Evolutionary conservation across 2,888 invertebrate species (phyloP).

Genomic region (Ectemnius continuus): DNA sequence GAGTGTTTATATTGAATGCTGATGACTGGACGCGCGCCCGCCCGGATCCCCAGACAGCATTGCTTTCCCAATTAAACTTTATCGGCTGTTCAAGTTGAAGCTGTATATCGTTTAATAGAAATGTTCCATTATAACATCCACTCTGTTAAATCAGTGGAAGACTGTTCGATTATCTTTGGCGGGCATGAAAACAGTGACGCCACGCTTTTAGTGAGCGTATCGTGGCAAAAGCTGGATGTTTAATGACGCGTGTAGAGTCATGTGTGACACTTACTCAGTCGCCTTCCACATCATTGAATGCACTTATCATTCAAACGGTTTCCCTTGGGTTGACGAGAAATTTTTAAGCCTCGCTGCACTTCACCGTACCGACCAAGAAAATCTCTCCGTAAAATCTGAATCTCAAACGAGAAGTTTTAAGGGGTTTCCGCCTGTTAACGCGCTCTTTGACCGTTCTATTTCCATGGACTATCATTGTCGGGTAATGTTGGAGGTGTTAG

Average conservation of each 20-base stretch:
- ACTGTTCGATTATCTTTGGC: conserved; percentile 1
- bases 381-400: neutral
- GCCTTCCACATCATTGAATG: conserved; percentile 71
- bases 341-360: conserved; percentile 59
- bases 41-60: neutral
- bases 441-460: neutral
- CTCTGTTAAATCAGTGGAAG: neutral
- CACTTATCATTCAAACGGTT: conserved; percentile 72
- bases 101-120: no score
- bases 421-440: neutral
- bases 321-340: conserved; percentile 64
- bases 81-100: neutral
- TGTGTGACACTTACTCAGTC: conserved; percentile 66
- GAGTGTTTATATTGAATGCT: conserved; percentile 50
- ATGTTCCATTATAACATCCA: no score
- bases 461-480: no score
- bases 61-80: neutral
- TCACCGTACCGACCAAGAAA: conserved; percentile 9
- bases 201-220: neutral
- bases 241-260: conserved; percentile 66
- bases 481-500: no score
- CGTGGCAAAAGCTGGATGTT: conserved; percentile 47
- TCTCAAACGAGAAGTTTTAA: neutral
- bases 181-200: neutral
- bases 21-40: conserved; percentile 2